These are phyloP conservation scores for Ceratosolen solmsi DNA, from an alignment of 1,140 invertebrate genomes.

Conservation along the genomic window DNA sequence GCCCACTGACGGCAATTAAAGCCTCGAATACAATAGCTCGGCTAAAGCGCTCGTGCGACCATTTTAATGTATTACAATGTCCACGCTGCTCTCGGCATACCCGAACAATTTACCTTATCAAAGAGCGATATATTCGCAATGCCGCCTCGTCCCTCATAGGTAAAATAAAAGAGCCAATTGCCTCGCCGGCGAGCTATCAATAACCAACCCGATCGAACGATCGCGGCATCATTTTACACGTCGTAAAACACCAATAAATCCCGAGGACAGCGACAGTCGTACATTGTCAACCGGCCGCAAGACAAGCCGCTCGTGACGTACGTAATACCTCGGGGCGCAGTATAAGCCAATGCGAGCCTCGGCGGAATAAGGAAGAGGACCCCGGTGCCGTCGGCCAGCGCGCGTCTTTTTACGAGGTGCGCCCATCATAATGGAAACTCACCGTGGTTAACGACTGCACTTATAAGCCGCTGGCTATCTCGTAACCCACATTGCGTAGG, in stretches of 20 bases:
- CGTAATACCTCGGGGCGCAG: neutral
- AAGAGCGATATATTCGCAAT: too few species aligned
- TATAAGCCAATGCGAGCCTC: neutral
- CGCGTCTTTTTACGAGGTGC: constrained; percentile 14
- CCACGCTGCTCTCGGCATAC: too few species aligned
- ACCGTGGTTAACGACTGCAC: constrained; percentile 27
- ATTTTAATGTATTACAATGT: too few species aligned
- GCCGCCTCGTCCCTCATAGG: too few species aligned
- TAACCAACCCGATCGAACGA: too few species aligned
- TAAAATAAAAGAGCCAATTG: too few species aligned
- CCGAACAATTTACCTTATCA: too few species aligned
- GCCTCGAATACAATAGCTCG: too few species aligned
- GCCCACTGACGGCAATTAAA: too few species aligned
- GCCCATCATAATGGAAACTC: constrained; percentile 32
- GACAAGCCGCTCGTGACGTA: neutral
- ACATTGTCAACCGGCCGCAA: constrained; percentile 16
- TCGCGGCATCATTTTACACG: neutral
- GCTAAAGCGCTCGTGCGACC: too few species aligned
- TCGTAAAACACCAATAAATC: constrained; percentile 3
- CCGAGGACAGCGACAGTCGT: neutral
- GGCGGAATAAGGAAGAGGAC: constrained; percentile 28
- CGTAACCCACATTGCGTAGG: constrained; percentile 46
- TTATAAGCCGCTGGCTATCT: neutral
- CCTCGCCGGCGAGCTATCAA: too few species aligned
- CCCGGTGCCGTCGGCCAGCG: neutral